Base-by-base conservation (phyloP, 1,140 invertebrate species). In the Epicauta chinensis region DNA sequence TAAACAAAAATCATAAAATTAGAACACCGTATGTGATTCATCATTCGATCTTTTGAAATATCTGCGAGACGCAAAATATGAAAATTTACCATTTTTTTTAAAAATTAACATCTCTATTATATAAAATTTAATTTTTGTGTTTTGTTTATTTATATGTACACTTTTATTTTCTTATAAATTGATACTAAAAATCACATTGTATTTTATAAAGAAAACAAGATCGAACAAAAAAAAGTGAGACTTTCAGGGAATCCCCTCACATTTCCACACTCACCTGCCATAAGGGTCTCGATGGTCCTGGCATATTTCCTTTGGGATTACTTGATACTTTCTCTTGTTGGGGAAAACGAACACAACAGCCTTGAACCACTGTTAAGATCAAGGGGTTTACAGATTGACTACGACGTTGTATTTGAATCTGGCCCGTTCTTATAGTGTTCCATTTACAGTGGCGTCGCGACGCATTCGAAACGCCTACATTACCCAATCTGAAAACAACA, bases 231-330 rank as follows among this genome's bases (percentile, higher is more conserved):
- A n/a, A n/a, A n/a, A n/a, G 23, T 11, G 6, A 29, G 16, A 23
- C 29, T 43, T 13, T 3, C 41, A 11, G 30, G 12, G 12, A 16
- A 43, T 43, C 16, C 13, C 17, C 23, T 3, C 4, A 5, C 23
- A n/a, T n/a, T 23, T 23, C 7, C 23, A 1, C 3, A 66, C 66
- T 65, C 49, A 69, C 67, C 62, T 69, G 67, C 67, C 67, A 69
- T 23, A 67, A 57, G 12, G 67, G 67, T 63, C 66, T 65, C 9
- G 67, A 69, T 38, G 67, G 67, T 60, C 67, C 67, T 47, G 67
- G 67, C 67, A 69, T 69, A 57, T 60, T 62, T 45, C 30, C n/a
- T n/a, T n/a, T n/a, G n/a, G n/a, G 30, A 48, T 17, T 41, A 46
- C n/a, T 30, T 52, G 14, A 16, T 13, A 49, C 39, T 16, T 16